Conservation (phyloP, 2,888 invertebrate species). For the Hymenopus coronatus region DNA sequence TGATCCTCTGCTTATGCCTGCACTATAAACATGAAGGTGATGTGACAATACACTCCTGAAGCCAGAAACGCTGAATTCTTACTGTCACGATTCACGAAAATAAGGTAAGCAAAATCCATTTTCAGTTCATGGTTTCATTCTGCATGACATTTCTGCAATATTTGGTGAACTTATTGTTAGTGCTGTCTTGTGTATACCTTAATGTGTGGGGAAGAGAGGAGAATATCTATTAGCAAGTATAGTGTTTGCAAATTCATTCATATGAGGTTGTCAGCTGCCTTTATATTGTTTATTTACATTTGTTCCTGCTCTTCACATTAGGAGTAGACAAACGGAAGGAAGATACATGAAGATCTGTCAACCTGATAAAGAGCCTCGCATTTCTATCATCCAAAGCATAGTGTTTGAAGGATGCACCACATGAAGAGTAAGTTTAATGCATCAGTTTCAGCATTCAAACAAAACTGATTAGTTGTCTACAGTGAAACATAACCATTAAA, state of each 20-base stretch:
- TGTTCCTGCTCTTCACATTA: neutral
- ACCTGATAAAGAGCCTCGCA: neutral
- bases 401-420: neutral
- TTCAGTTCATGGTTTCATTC: neutral
- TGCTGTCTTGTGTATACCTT: neutral
- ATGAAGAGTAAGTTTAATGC: neutral
- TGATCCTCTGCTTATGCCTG: neutral
- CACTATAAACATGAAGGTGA: constrained; percentile 1
- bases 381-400: neutral
- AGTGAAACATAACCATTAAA: neutral
- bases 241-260: neutral
- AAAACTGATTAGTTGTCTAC: neutral
- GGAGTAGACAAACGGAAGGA: neutral
- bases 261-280: neutral
- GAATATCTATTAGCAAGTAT: neutral
- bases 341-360: neutral
- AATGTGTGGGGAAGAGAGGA: neutral
- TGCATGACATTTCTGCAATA: neutral
- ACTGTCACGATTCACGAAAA: neutral
- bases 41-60: neutral
- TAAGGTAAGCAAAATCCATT: neutral
- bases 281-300: neutral
- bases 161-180: neutral
- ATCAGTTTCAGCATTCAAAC: neutral
- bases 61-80: neutral